Conservation (phyloP, 1,140 invertebrate genomes). For the Plectrocnemia conspersa region DNA sequence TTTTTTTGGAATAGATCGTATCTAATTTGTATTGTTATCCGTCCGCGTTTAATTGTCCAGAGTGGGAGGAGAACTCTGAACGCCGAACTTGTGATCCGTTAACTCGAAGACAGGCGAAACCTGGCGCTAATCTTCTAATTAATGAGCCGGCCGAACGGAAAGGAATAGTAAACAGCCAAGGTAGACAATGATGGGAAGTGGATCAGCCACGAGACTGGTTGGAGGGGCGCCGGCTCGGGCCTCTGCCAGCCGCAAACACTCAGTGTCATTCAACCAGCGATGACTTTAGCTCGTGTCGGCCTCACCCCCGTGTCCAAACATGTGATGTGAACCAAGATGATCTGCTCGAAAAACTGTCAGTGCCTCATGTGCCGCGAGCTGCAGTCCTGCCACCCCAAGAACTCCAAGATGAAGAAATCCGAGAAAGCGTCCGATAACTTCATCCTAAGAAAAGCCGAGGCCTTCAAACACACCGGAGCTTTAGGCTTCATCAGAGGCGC, state of each 20-base stretch:
- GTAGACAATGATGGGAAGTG: constrained; percentile 35
- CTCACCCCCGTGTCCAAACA: not conserved
- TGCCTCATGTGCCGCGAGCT: constrained; percentile 59
- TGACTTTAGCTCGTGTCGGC: constrained; percentile 1
- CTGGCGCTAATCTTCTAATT: constrained; percentile 1
- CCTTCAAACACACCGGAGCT: constrained; percentile 44
- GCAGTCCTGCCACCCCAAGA: constrained; percentile 45
- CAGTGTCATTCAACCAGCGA: constrained; percentile 24
- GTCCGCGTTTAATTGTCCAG: no score
- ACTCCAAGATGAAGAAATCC: constrained; percentile 40
- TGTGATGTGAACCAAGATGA: constrained; percentile 42
- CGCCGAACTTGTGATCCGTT: not conserved
- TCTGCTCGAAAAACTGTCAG: constrained; percentile 52
- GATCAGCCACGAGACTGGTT: constrained; percentile 13
- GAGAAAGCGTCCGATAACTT: constrained; percentile 53
- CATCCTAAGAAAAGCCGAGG: constrained; percentile 55
- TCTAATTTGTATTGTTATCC: no score
- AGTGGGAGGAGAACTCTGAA: no score
- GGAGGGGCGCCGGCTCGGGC: constrained; percentile 16
- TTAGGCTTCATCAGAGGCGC: constrained; percentile 53
- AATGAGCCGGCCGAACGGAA: constrained; percentile 18
- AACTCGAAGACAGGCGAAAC: not conserved
- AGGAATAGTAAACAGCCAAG: constrained; percentile 31
- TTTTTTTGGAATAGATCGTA: no score
- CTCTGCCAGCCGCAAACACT: constrained; percentile 5